Evolutionary conservation across 2,797 vertebrate genomes (phyloP).

Genomic region (Buphagus erythrorhynchus): DNA sequence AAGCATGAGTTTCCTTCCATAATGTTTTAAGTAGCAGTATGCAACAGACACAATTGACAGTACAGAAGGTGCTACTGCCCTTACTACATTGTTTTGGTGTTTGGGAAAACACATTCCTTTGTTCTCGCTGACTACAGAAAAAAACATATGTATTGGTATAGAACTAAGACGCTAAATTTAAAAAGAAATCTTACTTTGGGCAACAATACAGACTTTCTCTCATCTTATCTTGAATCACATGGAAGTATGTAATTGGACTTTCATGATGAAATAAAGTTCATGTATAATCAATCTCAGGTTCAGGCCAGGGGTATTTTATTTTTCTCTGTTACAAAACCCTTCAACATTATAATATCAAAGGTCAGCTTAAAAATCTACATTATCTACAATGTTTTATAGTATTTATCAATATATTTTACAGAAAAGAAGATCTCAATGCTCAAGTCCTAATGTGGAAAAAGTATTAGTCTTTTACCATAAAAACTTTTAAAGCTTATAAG

Average conservation of each 20-base stretch:
- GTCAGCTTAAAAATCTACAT: neutral
- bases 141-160: neutral
- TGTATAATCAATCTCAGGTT: neutral
- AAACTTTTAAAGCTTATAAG: neutral
- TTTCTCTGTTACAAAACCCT: neutral
- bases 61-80: neutral
- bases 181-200: neutral
- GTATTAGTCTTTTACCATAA: neutral
- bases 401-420: neutral
- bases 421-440: neutral
- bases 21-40: neutral
- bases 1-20: neutral
- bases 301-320: neutral
- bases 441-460: neutral
- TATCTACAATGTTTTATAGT: neutral
- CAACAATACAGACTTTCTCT: neutral
- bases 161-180: neutral
- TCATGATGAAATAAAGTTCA: neutral
- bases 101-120: neutral
- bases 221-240: neutral
- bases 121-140: neutral
- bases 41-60: neutral
- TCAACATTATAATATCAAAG: neutral
- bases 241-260: neutral
- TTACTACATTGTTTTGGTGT: neutral